These are phyloP conservation scores for Lasioglossum leucozonium DNA, from an alignment of 2,888 invertebrate species.

Conservation along the genomic window DNA sequence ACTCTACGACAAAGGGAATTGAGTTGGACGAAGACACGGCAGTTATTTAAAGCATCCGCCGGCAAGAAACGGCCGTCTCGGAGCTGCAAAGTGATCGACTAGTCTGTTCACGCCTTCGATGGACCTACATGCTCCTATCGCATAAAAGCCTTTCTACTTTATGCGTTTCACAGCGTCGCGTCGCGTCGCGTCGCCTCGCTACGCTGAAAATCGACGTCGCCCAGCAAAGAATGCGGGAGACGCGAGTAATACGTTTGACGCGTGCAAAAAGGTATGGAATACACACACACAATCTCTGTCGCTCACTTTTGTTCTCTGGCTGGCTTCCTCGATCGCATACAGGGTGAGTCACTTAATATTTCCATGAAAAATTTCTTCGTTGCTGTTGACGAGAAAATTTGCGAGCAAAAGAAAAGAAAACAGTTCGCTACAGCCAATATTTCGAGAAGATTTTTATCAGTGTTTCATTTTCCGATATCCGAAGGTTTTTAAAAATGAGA, in stretches of 20 bases:
- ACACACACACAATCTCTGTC: not conserved
- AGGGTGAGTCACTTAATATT: not conserved
- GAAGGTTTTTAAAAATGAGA: not conserved
- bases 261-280: not conserved
- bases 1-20: not conserved
- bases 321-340: not conserved
- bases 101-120: not conserved
- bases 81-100: not conserved
- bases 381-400: not conserved
- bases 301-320: not conserved
- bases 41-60: not conserved
- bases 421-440: not conserved
- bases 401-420: no score
- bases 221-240: conserved; percentile 10
- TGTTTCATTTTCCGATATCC: not conserved
- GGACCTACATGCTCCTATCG: conserved; percentile 14
- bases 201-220: conserved; percentile 28
- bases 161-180: not conserved
- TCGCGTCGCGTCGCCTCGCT: not conserved
- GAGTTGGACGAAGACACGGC: not conserved
- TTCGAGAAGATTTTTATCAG: not conserved
- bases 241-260: not conserved
- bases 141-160: conserved; percentile 26
- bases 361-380: not conserved
- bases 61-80: not conserved